Base-by-base conservation (phyloP, 2,113 vertebrate species). In the Rhea americana region DNA sequence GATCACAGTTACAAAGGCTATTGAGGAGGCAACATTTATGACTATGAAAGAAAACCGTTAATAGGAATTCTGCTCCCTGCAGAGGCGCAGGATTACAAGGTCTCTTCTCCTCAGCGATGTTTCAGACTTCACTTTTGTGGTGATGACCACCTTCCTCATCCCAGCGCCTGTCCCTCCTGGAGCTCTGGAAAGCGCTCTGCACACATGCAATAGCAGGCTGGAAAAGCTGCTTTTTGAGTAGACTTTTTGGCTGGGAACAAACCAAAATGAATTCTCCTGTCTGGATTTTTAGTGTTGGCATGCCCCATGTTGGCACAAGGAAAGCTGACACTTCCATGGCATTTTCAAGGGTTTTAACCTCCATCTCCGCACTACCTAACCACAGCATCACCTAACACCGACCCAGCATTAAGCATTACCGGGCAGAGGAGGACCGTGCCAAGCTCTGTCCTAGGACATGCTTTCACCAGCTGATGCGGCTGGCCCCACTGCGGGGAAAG, bases 51-150 rank as follows among this genome's bases (percentile, higher is more conserved):
- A 47, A 28, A 56, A 39, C 13, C 5, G 24, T 39, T 17, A 65
- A 21, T 20, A 16, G 43, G 39, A 39, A 43, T 20, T 39, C 62
- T 1, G 0, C 22, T 45, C 74, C 53, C 39, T 1, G 0, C 6
- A 8, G 75, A 32, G 59, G 39, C 0, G 0, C 4, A 10, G 53
- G 20, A 16, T 26, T 61, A 37, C 68, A 59, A 56, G 21, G 37
- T 50, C 22, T 63, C 43, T 85, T n/a, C 21, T 84, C 25, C 39
- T 32, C 0, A 1, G 0, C 5, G 39, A 11, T 7, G 3, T 56
- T 67, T 41, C 24, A 35, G 51, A 1, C 0, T 21, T 10, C 59
- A 7, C 32, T 15, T n/a, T 22, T 2, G 0, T 1, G 1, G 45
- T 4, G 21, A 32, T 19, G 45, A 14, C 50, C 50, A 37, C 41